phyloP scores from a whole-genome alignment of 2,888 invertebrate species.

The Eristalis arbustorum region DNA sequence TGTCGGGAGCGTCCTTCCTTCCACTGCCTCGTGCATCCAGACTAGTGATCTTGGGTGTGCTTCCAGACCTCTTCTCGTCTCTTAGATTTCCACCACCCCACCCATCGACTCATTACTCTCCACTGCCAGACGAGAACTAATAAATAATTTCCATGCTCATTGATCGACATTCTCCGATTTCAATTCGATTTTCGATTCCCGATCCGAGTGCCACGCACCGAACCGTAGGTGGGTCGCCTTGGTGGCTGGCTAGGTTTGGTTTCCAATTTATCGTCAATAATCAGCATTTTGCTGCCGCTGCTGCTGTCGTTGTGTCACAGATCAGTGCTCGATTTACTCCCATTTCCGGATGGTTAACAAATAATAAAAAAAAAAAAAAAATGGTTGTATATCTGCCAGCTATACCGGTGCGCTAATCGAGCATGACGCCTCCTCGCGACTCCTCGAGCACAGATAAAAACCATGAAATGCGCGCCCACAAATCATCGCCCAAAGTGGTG shows the following conservation, averaged over 20 bases:
- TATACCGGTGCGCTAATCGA: constrained; percentile 58
- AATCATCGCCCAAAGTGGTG: constrained; percentile 68
- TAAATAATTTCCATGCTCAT: background rate
- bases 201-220: background rate
- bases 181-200: background rate
- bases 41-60: no score
- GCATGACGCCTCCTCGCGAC: constrained; percentile 53
- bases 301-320: constrained; percentile 45
- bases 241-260: background rate
- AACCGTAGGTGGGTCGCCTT: no score
- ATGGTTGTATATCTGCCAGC: no score
- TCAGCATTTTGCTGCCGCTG: constrained; percentile 1
- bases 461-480: constrained; percentile 41
- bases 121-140: background rate
- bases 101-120: no score
- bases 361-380: constrained; percentile 62
- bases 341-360: constrained; percentile 70
- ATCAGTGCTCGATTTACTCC: constrained; percentile 65
- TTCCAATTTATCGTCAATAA: constrained; percentile 13
- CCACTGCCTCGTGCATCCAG: no score
- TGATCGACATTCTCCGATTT: background rate
- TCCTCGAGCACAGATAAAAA: background rate
- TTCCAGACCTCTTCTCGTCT: no score
- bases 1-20: no score
- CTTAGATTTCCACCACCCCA: background rate